Conservation (phyloP, 2,888 invertebrate species). For the Mimas tiliae region DNA sequence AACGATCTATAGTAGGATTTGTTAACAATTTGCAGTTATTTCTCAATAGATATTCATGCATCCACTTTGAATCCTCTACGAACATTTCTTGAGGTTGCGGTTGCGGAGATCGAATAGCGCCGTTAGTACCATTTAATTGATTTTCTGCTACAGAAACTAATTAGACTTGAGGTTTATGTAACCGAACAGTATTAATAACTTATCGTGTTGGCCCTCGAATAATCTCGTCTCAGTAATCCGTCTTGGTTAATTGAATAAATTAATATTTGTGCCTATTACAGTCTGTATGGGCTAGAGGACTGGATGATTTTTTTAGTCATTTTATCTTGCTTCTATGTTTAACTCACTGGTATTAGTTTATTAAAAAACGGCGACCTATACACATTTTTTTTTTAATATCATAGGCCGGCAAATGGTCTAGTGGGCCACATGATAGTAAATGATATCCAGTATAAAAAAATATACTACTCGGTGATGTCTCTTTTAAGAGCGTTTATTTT, state of each 20-base stretch:
- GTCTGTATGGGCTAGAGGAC: not conserved
- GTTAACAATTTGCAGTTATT: conserved; percentile 53
- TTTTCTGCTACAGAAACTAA: conserved; percentile 80
- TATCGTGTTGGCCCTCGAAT: conserved; percentile 64
- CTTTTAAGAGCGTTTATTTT: too few relatives aligned
- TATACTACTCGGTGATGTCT: too few relatives aligned
- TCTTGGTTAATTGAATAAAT: conserved; percentile 59
- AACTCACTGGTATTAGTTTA: not conserved
- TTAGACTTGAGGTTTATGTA: conserved; percentile 80
- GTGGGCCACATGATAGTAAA: too few relatives aligned
- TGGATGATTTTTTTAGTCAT: not conserved
- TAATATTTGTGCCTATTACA: conserved; percentile 43
- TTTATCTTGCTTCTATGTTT: not conserved
- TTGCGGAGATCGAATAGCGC: conserved; percentile 58
- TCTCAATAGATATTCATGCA: conserved; percentile 52
- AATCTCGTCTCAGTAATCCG: conserved; percentile 62
- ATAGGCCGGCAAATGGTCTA: too few relatives aligned
- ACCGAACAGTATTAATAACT: conserved; percentile 77
- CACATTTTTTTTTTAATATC: too few relatives aligned
- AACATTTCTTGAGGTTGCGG: conserved; percentile 74
- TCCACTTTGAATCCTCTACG: conserved; percentile 65
- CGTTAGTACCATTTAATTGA: conserved; percentile 79
- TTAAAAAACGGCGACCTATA: too few relatives aligned
- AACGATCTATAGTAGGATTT: conserved; percentile 41
- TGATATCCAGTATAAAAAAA: too few relatives aligned